phyloP scores from a whole-genome alignment of 2,888 invertebrate genomes.

The Dicroscelio sp. region DNA sequence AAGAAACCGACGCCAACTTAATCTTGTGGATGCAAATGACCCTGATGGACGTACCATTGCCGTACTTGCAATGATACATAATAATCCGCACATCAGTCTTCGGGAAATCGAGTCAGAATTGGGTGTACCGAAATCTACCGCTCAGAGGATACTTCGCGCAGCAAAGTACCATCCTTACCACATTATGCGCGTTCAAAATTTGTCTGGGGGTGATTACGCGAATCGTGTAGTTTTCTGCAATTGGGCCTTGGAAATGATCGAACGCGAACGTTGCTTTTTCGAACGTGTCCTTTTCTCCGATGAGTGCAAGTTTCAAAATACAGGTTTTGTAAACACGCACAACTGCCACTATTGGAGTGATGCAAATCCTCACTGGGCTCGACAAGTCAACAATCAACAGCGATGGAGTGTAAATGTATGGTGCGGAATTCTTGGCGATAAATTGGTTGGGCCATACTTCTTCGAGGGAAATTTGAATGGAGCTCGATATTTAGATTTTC shows the following conservation, averaged over 20 bases:
- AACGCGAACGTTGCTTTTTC: conserved; percentile 66
- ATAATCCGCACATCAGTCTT: conserved; percentile 46
- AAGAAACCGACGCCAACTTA: neutral
- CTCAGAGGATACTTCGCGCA: conserved; percentile 19
- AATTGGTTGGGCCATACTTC: conserved; percentile 79
- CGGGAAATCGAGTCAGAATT: conserved; percentile 53
- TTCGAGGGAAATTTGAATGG: conserved; percentile 82
- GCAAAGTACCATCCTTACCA: conserved; percentile 59
- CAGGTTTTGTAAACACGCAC: conserved; percentile 84
- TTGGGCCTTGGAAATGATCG: conserved; percentile 59
- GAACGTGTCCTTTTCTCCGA: conserved; percentile 83
- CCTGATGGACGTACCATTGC: conserved; percentile 20
- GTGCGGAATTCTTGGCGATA: conserved; percentile 66
- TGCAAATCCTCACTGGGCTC: conserved; percentile 84
- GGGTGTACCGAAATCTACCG: conserved; percentile 57
- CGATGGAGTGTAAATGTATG: conserved; percentile 48
- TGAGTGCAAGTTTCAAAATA: conserved; percentile 84
- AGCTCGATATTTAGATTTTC: conserved; percentile 78
- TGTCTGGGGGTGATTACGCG: conserved; percentile 36
- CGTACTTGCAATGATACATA: conserved; percentile 33
- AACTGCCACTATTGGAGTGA: conserved; percentile 86
- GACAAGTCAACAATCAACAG: conserved; percentile 3
- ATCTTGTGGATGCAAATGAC: neutral
- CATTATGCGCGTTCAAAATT: conserved; percentile 51
- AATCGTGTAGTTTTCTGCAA: conserved; percentile 48